Evolutionary conservation across 1,140 invertebrate genomes (phyloP).

Genomic region (Liolophura sinensis): DNA sequence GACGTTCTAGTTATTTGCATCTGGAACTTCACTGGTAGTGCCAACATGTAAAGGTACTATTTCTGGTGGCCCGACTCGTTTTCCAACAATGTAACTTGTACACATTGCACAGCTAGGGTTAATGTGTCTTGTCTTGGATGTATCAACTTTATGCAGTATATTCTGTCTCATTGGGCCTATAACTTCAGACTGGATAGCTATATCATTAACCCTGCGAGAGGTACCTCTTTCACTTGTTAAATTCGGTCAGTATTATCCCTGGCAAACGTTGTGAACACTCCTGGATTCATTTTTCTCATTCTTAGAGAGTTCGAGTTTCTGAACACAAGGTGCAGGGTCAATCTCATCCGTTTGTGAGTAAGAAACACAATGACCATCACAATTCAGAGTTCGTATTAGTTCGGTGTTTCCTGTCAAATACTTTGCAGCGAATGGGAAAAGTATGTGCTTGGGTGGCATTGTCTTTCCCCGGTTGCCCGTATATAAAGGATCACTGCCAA

Average conservation of each 20-base stretch:
- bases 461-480: too few species aligned
- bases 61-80: slow-evolving; percentile 1
- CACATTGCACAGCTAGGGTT: neutral
- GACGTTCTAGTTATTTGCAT: too few species aligned
- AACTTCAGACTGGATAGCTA: slow-evolving; percentile 4
- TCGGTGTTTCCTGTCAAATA: slow-evolving; percentile 18
- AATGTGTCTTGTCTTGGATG: neutral
- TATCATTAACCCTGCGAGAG: slow-evolving; percentile 12
- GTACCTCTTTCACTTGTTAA: slow-evolving; percentile 10
- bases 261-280: slow-evolving; percentile 4
- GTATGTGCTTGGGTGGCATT: too few species aligned
- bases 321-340: too few species aligned
- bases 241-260: slow-evolving; percentile 10
- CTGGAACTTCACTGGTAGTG: neutral
- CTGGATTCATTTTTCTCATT: slow-evolving; percentile 3
- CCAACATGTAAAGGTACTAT: neutral
- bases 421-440: slow-evolving; percentile 12
- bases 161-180: neutral
- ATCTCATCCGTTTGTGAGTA: slow-evolving; percentile 11
- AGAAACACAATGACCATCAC: slow-evolving; percentile 15
- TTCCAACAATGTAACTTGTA: neutral
- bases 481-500: too few species aligned
- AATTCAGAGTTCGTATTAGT: slow-evolving; percentile 17
- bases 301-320: too few species aligned
- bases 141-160: too few species aligned